A percentile compares a stretch with the other conserved stretches of the same genome.
phyloP scores from a whole-genome alignment of 1,140 invertebrate species.

The Melipona quadrifasciata region DNA sequence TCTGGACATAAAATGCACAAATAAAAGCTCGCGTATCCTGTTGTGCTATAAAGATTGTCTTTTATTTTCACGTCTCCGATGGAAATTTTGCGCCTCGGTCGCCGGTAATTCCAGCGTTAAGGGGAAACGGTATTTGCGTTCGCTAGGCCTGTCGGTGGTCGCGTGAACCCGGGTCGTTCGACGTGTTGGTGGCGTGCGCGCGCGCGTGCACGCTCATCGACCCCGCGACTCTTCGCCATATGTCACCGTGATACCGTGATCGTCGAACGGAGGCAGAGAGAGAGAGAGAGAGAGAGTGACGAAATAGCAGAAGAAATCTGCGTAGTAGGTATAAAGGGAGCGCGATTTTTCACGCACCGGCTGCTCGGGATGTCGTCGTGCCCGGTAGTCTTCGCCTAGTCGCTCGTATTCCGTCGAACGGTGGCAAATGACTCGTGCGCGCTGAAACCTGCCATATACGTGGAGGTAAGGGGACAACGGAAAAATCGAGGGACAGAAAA shows the following conservation, averaged over 20 bases:
- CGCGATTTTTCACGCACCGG: constrained; percentile 72
- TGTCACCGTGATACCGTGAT: not conserved
- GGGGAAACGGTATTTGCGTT: constrained; percentile 1
- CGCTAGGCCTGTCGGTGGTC: not conserved
- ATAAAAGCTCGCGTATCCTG: no score
- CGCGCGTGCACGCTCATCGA: no score
- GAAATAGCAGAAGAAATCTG: constrained; percentile 56
- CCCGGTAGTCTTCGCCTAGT: not conserved
- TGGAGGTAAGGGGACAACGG: constrained; percentile 18
- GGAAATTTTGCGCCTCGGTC: no score
- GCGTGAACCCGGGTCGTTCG: not conserved
- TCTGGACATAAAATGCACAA: no score
- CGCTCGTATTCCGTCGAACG: constrained; percentile 58
- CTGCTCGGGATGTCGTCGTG: constrained; percentile 61
- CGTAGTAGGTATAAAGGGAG: constrained; percentile 51
- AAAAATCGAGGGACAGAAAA: constrained; percentile 38
- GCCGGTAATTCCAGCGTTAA: constrained; percentile 10
- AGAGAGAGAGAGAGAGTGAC: not conserved
- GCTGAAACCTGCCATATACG: constrained; percentile 27
- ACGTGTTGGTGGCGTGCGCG: no score
- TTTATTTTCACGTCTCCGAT: no score
- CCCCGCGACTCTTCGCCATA: constrained; percentile 4
- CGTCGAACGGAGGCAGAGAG: no score
- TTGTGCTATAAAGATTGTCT: no score
- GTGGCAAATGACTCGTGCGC: constrained; percentile 68